Base-by-base conservation (phyloP, 2,113 vertebrate genomes). In the Tor tambroides region DNA sequence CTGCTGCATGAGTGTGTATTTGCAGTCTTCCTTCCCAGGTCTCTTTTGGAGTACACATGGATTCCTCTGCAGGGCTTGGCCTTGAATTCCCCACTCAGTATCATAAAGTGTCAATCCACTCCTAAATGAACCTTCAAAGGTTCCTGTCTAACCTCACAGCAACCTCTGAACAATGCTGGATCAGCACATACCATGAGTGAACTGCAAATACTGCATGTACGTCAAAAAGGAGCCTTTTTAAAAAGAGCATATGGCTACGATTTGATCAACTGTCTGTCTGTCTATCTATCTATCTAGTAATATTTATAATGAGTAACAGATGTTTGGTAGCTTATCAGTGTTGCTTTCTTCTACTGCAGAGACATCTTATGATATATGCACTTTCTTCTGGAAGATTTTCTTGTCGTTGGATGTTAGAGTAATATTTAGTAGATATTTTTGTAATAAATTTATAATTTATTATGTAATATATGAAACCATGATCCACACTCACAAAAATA, bases 1-100 rank as follows among this genome's bases (percentile, higher is more conserved):
- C 78, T 59, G 78, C 30, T 59, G 49, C 2, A 8, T 74, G 79
- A 7, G 11, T 23, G 19, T 76, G 63, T 26, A 43, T 83, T 78
- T 81, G 81, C 63, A 59, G 38, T 59, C 2, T 43, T 81, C 81
- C 35, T 88, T 80, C 76, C 82, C 65, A 28, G 77, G 19, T 30
- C 15, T 67, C 38, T 38, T 77, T 78, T 59, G 75, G 83, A 87
- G 78, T 51, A 43, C 49, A 51, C 12, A n/a, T 32, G 69, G 63
- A 87, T 88, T 82, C 41, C 35, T 54, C 30, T 67, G 65, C 38
- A 43, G 91, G 89, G 86, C 67, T 88, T 76, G 91, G 83, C 17
- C 56, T 56, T 88, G 84, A 88, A 93, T 93, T 94, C 90, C 89
- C 82, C 87, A 87, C 56, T 32, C 85, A 41, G 30, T 85, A 85